Percentiles rank a stretch among this genome's conserved stretches.
Conservation (phyloP, 37 sponge, comb jelly and placozoan genomes). For the Tethya wilhelma region DNA sequence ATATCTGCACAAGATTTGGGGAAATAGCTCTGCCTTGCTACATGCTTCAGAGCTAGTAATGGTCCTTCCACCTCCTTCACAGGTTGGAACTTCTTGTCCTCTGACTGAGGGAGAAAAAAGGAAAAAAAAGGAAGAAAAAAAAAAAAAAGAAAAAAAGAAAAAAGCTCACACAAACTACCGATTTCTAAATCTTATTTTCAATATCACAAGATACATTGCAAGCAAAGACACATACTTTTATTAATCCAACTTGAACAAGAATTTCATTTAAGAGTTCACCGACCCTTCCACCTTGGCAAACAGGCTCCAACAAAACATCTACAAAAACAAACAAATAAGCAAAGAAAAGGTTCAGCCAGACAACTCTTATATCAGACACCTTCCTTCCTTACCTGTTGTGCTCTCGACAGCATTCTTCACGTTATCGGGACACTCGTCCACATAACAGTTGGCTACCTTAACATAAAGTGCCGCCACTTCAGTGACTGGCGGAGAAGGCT, state of each 20-base stretch:
- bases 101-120: conserved; percentile 34
- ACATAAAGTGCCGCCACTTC: conserved; percentile 42
- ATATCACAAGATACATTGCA: too few species aligned
- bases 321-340: background rate
- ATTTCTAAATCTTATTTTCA: too few species aligned
- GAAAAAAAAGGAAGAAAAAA: background rate
- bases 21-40: conserved; percentile 48
- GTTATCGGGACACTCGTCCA: background rate
- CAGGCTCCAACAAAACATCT: conserved; percentile 19
- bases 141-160: background rate
- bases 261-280: conserved; percentile 44
- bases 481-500: conserved; percentile 18
- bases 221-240: conserved; percentile 54
- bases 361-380: background rate
- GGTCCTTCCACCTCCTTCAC: conserved; percentile 75
- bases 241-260: conserved; percentile 69
- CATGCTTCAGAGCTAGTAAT: conserved; percentile 48
- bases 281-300: conserved; percentile 20
- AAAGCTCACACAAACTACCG: too few species aligned
- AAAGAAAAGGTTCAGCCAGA: too few species aligned
- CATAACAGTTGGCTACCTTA: background rate
- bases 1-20: conserved; percentile 16
- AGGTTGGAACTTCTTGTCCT: conserved; percentile 73
- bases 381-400: conserved; percentile 38
- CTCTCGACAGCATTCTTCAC: conserved; percentile 25